A percentile compares a stretch with the other conserved stretches of the same genome.
Conservation (phyloP, 1,140 invertebrate genomes). For the Nymphalis io region DNA sequence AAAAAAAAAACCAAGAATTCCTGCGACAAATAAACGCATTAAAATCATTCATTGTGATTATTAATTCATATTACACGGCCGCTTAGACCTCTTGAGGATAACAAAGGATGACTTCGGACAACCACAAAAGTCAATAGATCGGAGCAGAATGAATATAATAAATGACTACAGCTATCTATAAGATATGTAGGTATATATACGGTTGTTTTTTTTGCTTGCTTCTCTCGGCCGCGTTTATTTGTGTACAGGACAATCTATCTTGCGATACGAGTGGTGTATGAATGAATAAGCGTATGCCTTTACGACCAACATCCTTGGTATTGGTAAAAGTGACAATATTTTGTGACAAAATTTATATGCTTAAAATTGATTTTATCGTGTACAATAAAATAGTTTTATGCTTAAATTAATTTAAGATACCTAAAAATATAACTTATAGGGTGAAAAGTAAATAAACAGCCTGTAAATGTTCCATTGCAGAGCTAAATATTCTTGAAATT, state of each 20-base stretch:
- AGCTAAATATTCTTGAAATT: too few relatives aligned
- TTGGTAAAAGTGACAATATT: conserved; percentile 9
- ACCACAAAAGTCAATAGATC: conserved; percentile 74
- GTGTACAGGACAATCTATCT: conserved; percentile 76
- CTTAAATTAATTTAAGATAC: not conserved
- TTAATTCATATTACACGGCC: conserved; percentile 80
- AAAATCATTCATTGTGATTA: conserved; percentile 76
- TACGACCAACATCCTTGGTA: conserved; percentile 32
- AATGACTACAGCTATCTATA: conserved; percentile 69
- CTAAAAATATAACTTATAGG: too few relatives aligned
- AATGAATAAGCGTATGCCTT: conserved; percentile 59
- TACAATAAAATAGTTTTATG: not conserved
- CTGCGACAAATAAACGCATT: conserved; percentile 72
- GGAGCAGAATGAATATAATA: conserved; percentile 72
- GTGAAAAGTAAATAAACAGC: too few relatives aligned
- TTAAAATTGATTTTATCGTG: not conserved
- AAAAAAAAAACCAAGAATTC: conserved; percentile 52
- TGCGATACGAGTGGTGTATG: conserved; percentile 66
- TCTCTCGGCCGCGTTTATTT: conserved; percentile 66
- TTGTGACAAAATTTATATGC: not conserved
- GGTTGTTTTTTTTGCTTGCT: conserved; percentile 69
- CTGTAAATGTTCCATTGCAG: too few relatives aligned
- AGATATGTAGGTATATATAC: conserved; percentile 56
- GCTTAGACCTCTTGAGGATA: conserved; percentile 67
- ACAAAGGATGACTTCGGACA: conserved; percentile 66